Percentiles rank a stretch among this genome's conserved stretches.
Conservation (phyloP, 2,113 vertebrate genomes). For the Siniperca knerii region DNA sequence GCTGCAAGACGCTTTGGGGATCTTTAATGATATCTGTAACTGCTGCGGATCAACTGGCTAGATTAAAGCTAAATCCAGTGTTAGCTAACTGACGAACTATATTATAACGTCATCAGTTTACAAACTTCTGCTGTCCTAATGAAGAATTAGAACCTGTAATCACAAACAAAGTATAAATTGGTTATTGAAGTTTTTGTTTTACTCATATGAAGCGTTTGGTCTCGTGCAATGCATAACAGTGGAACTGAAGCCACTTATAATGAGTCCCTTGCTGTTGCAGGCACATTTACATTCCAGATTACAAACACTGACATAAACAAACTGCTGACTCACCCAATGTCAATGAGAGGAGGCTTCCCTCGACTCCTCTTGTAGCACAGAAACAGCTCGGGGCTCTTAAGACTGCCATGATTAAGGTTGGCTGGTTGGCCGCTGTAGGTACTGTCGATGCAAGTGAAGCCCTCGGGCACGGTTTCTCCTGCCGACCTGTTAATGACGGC, state of each 20-base stretch:
- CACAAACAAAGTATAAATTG: no score
- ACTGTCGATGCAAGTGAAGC: constrained; percentile 94
- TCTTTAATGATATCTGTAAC: neutral
- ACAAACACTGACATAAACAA: constrained; percentile 20
- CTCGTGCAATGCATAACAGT: neutral
- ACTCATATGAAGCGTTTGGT: neutral
- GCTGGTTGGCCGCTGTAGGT: constrained; percentile 94
- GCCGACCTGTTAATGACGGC: constrained; percentile 95
- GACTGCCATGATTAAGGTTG: constrained; percentile 97
- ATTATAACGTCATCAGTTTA: no score
- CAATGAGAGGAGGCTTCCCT: constrained; percentile 93
- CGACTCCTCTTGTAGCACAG: constrained; percentile 94
- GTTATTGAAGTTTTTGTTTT: neutral
- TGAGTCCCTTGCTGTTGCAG: neutral
- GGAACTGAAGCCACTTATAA: neutral
- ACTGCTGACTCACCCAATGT: constrained; percentile 90
- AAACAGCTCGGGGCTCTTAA: constrained; percentile 97
- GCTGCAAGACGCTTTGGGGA: neutral
- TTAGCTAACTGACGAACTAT: neutral
- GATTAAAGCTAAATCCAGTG: no score
- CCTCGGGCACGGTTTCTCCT: constrained; percentile 95
- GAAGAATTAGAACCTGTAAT: no score
- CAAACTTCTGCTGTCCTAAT: no score
- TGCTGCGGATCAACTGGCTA: neutral
- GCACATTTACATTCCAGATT: neutral